Evolutionary conservation across 2,797 vertebrate species (phyloP).

Genomic region (Pangasius macronema): DNA sequence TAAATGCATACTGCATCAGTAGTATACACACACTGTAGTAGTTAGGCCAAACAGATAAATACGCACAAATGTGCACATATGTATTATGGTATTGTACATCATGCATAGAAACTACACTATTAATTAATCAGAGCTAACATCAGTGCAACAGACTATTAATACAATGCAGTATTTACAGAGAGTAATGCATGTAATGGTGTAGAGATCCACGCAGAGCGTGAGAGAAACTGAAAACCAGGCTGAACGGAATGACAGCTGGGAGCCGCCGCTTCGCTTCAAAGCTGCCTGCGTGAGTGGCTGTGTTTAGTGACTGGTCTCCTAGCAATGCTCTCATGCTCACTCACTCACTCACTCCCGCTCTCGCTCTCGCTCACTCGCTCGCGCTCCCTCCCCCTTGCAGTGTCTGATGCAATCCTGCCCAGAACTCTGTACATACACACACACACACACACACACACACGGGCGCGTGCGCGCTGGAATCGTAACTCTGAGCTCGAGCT

Average conservation of each 20-base stretch:
- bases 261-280: slow-evolving; percentile 55
- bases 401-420: slow-evolving; percentile 84
- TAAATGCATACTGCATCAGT: not conserved
- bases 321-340: slow-evolving; percentile 67
- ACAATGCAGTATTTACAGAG: not conserved
- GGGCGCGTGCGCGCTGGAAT: slow-evolving; percentile 51
- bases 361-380: slow-evolving; percentile 27
- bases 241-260: slow-evolving; percentile 57
- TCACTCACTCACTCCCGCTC: not conserved
- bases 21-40: not conserved
- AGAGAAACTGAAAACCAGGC: slow-evolving; percentile 32
- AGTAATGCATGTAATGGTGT: not conserved
- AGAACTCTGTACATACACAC: slow-evolving; percentile 79
- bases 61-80: not conserved
- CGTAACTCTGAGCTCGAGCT: slow-evolving; percentile 55
- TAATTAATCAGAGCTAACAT: not conserved
- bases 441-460: slow-evolving; percentile 55
- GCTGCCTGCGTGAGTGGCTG: slow-evolving; percentile 62
- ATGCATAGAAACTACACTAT: not conserved
- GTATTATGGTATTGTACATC: not conserved
- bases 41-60: not conserved
- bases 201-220: slow-evolving; percentile 22
- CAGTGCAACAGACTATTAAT: not conserved
- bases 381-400: slow-evolving; percentile 64
- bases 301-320: slow-evolving; percentile 74